A percentile compares a stretch with the other conserved stretches of the same genome.
Evolutionary conservation across 2,113 vertebrate species (phyloP).

Genomic region (Apaloderma vittatum): DNA sequence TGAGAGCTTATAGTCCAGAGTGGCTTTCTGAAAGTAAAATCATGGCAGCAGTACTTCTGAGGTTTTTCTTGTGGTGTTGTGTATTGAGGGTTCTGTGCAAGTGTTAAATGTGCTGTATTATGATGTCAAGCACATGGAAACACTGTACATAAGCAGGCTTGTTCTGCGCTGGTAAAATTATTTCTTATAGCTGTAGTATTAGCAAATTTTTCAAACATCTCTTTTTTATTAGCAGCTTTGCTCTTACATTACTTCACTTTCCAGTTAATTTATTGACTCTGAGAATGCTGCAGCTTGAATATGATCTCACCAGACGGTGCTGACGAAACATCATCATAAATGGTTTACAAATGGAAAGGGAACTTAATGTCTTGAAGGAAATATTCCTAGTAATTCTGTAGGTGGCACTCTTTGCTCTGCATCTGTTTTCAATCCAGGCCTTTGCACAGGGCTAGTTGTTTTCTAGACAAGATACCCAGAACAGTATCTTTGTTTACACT

Average conservation of each 20-base stretch:
- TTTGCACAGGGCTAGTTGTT: neutral
- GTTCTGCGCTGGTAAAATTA: neutral
- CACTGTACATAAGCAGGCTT: neutral
- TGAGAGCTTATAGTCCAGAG: neutral
- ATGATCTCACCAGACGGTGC: neutral
- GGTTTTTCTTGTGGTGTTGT: neutral
- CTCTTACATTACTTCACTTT: neutral
- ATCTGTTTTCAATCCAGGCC: neutral
- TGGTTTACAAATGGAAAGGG: neutral
- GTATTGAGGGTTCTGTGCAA: neutral
- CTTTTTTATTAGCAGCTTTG: slow-evolving; percentile 6
- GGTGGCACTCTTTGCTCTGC: slow-evolving; percentile 63
- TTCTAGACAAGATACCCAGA: neutral
- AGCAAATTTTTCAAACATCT: neutral
- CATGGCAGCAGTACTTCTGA: neutral
- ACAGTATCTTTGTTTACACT: neutral
- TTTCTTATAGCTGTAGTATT: neutral
- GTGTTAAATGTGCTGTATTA: neutral
- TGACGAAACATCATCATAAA: neutral
- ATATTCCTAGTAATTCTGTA: slow-evolving; percentile 47
- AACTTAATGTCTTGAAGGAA: neutral
- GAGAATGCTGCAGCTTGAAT: neutral
- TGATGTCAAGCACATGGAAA: neutral
- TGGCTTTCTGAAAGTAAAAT: neutral
- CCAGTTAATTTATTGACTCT: neutral